These are phyloP conservation scores for Psophia crepitans DNA, from an alignment of 2,113 vertebrate genomes.

Conservation along the genomic window DNA sequence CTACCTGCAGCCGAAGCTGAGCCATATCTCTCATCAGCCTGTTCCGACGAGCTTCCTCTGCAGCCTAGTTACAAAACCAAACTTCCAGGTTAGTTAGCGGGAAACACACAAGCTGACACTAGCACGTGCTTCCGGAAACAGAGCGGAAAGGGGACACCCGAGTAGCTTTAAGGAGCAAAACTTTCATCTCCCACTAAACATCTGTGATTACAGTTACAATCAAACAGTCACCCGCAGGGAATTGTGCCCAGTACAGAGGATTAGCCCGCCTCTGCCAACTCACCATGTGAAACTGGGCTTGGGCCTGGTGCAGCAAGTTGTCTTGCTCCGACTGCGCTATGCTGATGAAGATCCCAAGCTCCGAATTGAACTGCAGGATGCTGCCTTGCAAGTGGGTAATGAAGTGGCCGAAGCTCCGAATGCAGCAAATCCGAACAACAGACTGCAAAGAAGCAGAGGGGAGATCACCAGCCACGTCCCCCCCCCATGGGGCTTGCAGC, in stretches of 20 bases:
- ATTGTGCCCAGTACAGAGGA: not conserved
- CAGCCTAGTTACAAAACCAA: conserved; percentile 77
- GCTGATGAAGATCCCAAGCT: conserved; percentile 95
- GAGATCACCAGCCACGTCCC: not conserved
- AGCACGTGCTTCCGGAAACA: no score
- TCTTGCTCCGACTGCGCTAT: conserved; percentile 87
- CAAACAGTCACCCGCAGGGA: accelerated
- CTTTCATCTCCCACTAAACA: not conserved
- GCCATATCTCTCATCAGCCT: conserved; percentile 97
- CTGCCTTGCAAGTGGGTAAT: conserved; percentile 89
- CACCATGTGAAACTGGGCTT: conserved; percentile 97
- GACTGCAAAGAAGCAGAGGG: conserved; percentile 70
- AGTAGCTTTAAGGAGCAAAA: not conserved
- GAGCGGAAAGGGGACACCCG: not conserved
- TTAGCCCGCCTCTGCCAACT: conserved; percentile 39
- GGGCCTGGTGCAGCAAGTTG: conserved; percentile 88
- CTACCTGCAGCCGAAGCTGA: conserved; percentile 93
- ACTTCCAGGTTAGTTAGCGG: not conserved
- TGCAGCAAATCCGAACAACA: conserved; percentile 87
- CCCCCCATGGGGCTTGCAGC: accelerated
- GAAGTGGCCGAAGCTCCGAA: conserved; percentile 96
- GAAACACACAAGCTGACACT: not conserved
- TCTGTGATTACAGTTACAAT: not conserved
- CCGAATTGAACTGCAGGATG: conserved; percentile 91
- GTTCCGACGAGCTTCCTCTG: conserved; percentile 94